These are phyloP conservation scores for Aurelia sp. DNA, from an alignment of 30 jellyfish, hydroid and myxozoan species.

Conservation along the genomic window DNA sequence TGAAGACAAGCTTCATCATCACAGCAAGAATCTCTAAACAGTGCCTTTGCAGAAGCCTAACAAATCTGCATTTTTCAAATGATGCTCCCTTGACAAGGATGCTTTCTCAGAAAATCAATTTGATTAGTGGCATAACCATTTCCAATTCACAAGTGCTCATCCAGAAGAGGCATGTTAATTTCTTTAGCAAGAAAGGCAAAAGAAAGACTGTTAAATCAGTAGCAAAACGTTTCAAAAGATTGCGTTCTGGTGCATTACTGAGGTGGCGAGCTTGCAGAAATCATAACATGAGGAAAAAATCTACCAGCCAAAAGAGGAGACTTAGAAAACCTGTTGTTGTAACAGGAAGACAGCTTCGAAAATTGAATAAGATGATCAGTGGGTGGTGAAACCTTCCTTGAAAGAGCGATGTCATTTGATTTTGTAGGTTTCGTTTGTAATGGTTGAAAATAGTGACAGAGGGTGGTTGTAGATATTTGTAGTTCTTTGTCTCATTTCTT, in stretches of 20 bases:
- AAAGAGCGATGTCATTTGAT: no score
- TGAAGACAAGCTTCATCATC: no score
- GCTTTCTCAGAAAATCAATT: no score
- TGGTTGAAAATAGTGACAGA: no score
- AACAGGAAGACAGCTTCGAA: conserved; percentile 63
- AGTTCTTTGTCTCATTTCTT: no score
- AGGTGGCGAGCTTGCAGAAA: conserved; percentile 81
- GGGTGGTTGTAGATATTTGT: no score
- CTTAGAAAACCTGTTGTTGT: conserved; percentile 74
- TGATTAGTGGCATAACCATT: no score
- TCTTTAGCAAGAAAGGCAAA: conserved; percentile 67
- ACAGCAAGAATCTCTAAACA: no score
- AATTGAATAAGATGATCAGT: conserved; percentile 73
- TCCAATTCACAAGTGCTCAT: not conserved
- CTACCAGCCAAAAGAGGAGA: conserved; percentile 53
- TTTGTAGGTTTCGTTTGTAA: no score
- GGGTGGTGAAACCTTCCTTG: conserved; percentile 67
- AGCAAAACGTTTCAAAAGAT: conserved; percentile 69
- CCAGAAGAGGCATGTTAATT: conserved; percentile 6
- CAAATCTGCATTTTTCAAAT: no score
- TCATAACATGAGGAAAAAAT: conserved; percentile 77
- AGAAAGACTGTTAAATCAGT: conserved; percentile 75
- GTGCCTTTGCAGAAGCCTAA: no score
- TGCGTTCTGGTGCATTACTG: conserved; percentile 59
- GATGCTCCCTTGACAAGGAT: no score